Base-by-base conservation (phyloP, 2,888 invertebrate genomes). In the Spodoptera littoralis region DNA sequence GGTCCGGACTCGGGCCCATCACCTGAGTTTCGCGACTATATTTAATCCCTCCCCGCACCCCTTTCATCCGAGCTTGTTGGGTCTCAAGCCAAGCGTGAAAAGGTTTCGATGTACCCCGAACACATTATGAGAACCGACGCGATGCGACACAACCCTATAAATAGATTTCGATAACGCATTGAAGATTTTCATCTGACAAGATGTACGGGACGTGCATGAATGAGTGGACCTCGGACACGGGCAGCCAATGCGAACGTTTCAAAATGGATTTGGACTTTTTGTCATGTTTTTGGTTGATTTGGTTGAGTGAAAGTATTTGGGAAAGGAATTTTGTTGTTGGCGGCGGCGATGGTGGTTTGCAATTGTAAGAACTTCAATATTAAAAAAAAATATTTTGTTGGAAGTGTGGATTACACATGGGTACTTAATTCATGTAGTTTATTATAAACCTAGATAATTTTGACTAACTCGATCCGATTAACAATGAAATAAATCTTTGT, bases 41-140 rank as follows among this genome's bases (percentile, higher is more conserved):
- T 80, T 77, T 80, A 82, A 78, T 73, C 73, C 77, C 68, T 56
- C 63, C 58, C 66, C 56, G 50, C 69, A 63, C 69, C 69, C 67
- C 67, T 75, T 79, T 79, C 70, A 77, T 76, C 76, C 70, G 68
- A 74, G 73, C 77, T 86, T 84, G 87, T 90, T 88, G 84, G 84
- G 80, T 71, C 84, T 83, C 88, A 82, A 85, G 77, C 79, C 88
- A 83, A 82, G 88, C 88, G 87, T 89, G 84, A 86, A 90, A 90
- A 88, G 90, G 90, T 87, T 72, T 79, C 78, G 77, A 80, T 77
- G 75, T 81, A 81, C 79, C 80, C 75, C 73, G 55, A 67, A 70
- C 74, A 79, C 74, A 78, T 78, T 79, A 79, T 73, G 75, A 72
- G 62, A 60, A 59, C 73, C 65, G 66, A 77, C 22, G 69, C 72